phyloP scores from a whole-genome alignment of 2,113 vertebrate species.

The Peromyscus californicus region DNA sequence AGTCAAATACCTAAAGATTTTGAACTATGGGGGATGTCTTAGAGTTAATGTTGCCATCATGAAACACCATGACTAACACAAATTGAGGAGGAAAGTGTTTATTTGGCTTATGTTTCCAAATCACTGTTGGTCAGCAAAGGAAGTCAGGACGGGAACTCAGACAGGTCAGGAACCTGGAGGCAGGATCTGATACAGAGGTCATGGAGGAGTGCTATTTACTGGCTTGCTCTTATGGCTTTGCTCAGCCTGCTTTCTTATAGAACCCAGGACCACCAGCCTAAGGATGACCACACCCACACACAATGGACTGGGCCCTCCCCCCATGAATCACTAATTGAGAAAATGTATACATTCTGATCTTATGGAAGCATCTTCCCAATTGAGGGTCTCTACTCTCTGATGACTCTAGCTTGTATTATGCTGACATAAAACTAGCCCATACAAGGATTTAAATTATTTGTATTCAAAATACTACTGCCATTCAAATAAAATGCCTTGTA shows the following conservation, averaged over 20 bases:
- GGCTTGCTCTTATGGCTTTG: background rate
- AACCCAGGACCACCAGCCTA: background rate
- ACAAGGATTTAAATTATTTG: conserved; percentile 50
- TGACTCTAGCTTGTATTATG: background rate
- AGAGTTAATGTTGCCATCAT: too few relatives aligned
- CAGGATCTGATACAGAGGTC: background rate
- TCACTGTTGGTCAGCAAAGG: background rate
- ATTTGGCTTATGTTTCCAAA: background rate
- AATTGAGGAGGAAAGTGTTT: background rate
- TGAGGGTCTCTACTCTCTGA: background rate
- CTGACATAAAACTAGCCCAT: background rate
- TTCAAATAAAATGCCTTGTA: conserved; percentile 82
- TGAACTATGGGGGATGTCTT: conserved; percentile 44
- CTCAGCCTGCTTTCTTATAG: background rate
- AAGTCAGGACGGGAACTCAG: background rate
- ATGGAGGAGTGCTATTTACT: background rate
- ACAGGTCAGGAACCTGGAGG: background rate
- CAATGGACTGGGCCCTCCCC: background rate
- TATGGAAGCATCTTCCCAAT: background rate
- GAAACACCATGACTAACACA: background rate
- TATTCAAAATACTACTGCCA: conserved; percentile 80
- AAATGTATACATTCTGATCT: background rate
- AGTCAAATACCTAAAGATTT: conserved; percentile 70
- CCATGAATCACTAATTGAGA: background rate
- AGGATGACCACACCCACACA: background rate